Conservation (phyloP, 1,140 invertebrate species). For the Drosophila mojavensis region DNA sequence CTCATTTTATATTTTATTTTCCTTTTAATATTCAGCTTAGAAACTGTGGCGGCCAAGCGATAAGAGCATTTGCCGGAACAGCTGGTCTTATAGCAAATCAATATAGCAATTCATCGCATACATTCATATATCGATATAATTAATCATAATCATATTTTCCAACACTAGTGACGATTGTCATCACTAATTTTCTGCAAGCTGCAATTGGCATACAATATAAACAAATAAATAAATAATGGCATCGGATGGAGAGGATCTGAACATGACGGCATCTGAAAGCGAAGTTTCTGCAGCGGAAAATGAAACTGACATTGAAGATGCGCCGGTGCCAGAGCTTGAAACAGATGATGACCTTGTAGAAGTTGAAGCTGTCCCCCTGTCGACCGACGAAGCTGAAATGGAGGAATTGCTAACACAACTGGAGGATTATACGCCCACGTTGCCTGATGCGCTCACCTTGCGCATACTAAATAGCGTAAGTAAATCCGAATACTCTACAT, state of each 20-base stretch:
- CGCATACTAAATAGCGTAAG: constrained; percentile 89
- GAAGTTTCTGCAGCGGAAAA: constrained; percentile 55
- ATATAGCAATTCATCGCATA: background rate
- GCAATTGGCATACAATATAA: background rate
- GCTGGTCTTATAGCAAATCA: background rate
- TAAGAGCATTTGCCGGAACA: background rate
- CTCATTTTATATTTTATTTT: background rate
- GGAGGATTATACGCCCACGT: constrained; percentile 90
- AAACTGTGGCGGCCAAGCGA: background rate
- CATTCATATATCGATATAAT: no score
- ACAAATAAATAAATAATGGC: constrained; percentile 43
- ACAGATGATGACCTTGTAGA: constrained; percentile 59
- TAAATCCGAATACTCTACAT: background rate
- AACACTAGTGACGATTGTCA: background rate
- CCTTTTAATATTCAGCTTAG: background rate
- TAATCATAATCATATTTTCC: background rate
- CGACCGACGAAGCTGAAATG: constrained; percentile 53
- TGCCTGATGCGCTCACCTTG: constrained; percentile 89
- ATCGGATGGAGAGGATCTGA: constrained; percentile 60
- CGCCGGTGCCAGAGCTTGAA: constrained; percentile 30
- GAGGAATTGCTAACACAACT: constrained; percentile 87
- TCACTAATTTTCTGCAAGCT: background rate
- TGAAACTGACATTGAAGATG: constrained; percentile 49
- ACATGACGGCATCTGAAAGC: constrained; percentile 51
- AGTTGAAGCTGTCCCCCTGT: constrained; percentile 52